Evolutionary conservation across 2,888 invertebrate species (phyloP), one percentile per base, ranked within the genome.

Genomic region (Agrypnus murinus): DNA sequence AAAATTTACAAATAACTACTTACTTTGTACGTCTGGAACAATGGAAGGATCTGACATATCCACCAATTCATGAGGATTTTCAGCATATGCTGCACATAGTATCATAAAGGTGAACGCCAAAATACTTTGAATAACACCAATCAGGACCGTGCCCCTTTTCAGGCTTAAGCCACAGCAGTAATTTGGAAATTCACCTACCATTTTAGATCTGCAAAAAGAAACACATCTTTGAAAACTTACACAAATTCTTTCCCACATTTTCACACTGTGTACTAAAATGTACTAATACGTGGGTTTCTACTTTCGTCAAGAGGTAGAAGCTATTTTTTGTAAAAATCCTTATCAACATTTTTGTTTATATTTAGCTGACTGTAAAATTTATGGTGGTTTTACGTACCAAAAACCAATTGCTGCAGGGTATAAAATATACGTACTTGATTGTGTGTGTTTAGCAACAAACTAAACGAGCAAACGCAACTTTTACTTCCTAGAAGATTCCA

Each of bases 11-110:
- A 25, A 25, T 25, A 25, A 4, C 2, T 76, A 77, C 75, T 77
- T 76, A 84, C 85, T 78, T 50, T 76, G 72, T 19, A 79, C 17
- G 65, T 81, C 78, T 7, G 84, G 84, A 15, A 83, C 74, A 15
- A 84, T 75, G 1, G 83, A 80, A 0, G 79, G 75, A 79, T 85
- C 84, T 2, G 82, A 79, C 79, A 85, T 79, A 65, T 82, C 81
- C 34, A 85, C 69, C 53, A 85, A 75, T 73, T 85, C 85, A 57
- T 84, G 81, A 0, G 85, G 84, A 80, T 84, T 78, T 73, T 83
- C 82, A 14, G 84, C 84, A 74, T 85, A 85, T 3, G 84, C 84
- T 4, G 84, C 83, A 64, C 81, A 79, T 43, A 85, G 73, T 36
- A 84, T 79, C 74, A 85, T 65, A 45, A 80, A 79, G 77, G 83